A percentile compares a stretch with the other conserved stretches of the same genome.
phyloP scores from a whole-genome alignment of 2,113 vertebrate genomes.

The Aviceda subcristata region DNA sequence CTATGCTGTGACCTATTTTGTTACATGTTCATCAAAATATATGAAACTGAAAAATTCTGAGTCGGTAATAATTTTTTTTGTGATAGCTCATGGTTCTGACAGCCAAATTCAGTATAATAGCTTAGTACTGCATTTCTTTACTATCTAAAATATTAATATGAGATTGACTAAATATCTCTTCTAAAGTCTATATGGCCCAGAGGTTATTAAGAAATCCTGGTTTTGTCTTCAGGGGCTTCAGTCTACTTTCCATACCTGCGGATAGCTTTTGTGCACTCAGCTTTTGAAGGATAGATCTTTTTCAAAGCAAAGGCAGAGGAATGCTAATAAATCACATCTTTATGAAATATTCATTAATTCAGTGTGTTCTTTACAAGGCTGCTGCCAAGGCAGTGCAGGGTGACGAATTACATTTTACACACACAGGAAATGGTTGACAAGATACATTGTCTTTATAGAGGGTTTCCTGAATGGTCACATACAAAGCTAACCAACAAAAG shows the following conservation, averaged over 20 bases:
- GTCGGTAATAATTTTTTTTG: constrained; percentile 11
- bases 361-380: constrained; percentile 63
- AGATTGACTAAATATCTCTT: constrained; percentile 65
- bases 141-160: constrained; percentile 71
- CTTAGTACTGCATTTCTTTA: constrained; percentile 43
- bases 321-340: constrained; percentile 75
- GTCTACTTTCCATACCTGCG: constrained; percentile 61
- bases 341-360: constrained; percentile 79
- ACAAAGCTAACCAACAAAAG: constrained; percentile 58
- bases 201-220: constrained; percentile 59
- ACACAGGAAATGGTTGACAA: constrained; percentile 67
- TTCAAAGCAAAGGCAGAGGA: constrained; percentile 66
- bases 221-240: constrained; percentile 59
- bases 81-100: constrained; percentile 17
- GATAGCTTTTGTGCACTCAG: constrained; percentile 56
- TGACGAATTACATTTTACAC: constrained; percentile 73
- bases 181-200: constrained; percentile 30
- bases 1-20: not conserved
- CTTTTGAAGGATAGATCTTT: constrained; percentile 66
- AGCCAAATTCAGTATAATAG: constrained; percentile 30
- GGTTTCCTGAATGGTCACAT: constrained; percentile 54
- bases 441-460: constrained; percentile 63
- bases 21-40: constrained; percentile 33
- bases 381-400: constrained; percentile 64
- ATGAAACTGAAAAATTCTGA: constrained; percentile 14